These are phyloP conservation scores for Elgaria multicarinata DNA, from an alignment of 2,113 vertebrate species.

Conservation along the genomic window DNA sequence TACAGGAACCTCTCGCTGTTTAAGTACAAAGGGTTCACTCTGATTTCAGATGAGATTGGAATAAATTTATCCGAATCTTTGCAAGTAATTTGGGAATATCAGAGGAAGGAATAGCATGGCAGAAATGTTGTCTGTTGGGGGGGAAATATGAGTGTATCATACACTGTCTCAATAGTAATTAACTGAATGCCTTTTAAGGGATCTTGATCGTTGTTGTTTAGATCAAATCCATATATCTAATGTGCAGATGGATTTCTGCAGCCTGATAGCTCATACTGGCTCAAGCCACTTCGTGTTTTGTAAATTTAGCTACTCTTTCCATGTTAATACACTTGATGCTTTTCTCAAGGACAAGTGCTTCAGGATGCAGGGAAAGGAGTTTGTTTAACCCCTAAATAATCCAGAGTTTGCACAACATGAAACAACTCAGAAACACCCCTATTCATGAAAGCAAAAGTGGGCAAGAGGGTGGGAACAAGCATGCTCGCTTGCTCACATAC, in stretches of 20 bases:
- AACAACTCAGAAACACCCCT: too few species aligned
- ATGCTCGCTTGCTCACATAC: too few species aligned
- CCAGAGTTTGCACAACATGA: too few species aligned
- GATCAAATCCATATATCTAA: conserved; percentile 4
- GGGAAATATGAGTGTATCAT: not conserved
- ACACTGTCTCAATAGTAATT: not conserved
- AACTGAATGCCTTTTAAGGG: not conserved
- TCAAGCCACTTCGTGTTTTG: conserved; percentile 14
- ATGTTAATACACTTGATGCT: not conserved
- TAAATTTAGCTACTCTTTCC: not conserved
- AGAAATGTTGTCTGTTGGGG: not conserved
- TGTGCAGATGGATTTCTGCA: not conserved
- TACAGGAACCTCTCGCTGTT: not conserved
- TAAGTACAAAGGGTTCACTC: not conserved
- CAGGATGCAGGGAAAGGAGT: too few species aligned
- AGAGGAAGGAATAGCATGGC: not conserved
- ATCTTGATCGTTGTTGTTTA: not conserved
- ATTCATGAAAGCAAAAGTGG: not conserved
- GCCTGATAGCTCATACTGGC: not conserved
- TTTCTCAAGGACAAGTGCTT: not conserved
- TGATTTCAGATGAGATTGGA: not conserved
- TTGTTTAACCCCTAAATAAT: too few species aligned
- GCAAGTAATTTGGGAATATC: not conserved
- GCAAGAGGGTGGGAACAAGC: too few species aligned
- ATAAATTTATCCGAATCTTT: not conserved